phyloP scores from a whole-genome alignment of 2,888 invertebrate genomes.

The Willowsia nigromaculata region DNA sequence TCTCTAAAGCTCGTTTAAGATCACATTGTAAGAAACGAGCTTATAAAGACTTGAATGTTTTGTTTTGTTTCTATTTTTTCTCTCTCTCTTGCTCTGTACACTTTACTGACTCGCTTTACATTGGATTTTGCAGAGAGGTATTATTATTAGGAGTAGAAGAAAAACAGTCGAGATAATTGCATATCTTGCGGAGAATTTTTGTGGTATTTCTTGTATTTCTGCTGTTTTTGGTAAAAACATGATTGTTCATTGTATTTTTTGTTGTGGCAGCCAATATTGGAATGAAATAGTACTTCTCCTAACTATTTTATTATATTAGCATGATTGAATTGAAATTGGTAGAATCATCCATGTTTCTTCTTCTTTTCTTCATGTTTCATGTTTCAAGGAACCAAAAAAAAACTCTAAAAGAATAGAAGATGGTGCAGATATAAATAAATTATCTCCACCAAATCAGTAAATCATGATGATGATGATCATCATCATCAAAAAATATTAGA shows the following conservation, averaged over 20 bases:
- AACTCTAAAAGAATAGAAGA: not conserved
- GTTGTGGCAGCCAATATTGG: not conserved
- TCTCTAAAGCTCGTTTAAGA: not conserved
- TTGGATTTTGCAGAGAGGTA: not conserved
- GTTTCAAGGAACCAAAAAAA: not conserved
- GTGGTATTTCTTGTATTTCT: not conserved
- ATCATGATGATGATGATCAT: not conserved
- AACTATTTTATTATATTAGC: not conserved
- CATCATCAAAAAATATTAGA: not conserved
- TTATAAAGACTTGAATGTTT: no score
- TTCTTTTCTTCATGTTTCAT: not conserved
- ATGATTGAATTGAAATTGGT: not conserved
- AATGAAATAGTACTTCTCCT: not conserved
- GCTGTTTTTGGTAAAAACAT: slow-evolving; percentile 21
- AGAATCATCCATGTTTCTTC: not conserved
- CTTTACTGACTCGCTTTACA: slow-evolving; percentile 21
- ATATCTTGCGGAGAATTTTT: not conserved
- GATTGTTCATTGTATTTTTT: not conserved
- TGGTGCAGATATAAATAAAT: slow-evolving; percentile 36
- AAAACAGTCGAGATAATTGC: slow-evolving; percentile 20
- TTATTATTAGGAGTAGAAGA: not conserved
- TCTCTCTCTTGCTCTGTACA: not conserved
- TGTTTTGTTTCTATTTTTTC: not conserved
- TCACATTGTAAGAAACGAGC: slow-evolving; percentile 12
- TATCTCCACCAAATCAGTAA: slow-evolving; percentile 37